Conservation (phyloP, 92 coral and sea anemone species). For the Palythoa grandiflora region DNA sequence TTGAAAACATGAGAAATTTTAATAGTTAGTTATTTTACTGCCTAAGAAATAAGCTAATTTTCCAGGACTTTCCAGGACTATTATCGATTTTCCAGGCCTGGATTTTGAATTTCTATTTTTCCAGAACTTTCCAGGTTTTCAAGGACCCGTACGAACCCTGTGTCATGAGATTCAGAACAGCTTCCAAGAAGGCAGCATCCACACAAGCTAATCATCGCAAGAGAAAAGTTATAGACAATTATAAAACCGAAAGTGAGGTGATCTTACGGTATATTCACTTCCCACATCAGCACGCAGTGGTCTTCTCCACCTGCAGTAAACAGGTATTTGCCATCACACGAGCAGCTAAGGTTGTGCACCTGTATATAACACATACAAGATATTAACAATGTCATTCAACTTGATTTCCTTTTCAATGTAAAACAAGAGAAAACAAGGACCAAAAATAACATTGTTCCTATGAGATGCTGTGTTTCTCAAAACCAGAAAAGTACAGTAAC, state of each 20-base stretch:
- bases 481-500: too few species aligned
- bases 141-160: too few species aligned
- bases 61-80: too few species aligned
- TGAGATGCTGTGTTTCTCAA: not conserved
- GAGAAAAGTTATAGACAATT: not conserved
- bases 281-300: constrained; percentile 89
- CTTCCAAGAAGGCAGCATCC: too few species aligned
- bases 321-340: constrained; percentile 87
- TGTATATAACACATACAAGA: constrained; percentile 14
- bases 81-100: too few species aligned
- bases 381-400: not conserved
- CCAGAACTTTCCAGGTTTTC: too few species aligned
- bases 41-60: too few species aligned
- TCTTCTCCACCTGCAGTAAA: constrained; percentile 98
- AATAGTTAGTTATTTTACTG: too few species aligned
- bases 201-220: not conserved
- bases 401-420: too few species aligned
- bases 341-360: constrained; percentile 86
- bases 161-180: too few species aligned
- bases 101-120: too few species aligned
- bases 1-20: too few species aligned
- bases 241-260: not conserved
- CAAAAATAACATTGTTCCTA: not conserved
- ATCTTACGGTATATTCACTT: constrained; percentile 87
- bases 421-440: not conserved